Percentiles rank a stretch among this genome's conserved stretches.
Evolutionary conservation across 1,140 invertebrate genomes (phyloP).

Genomic region (Zaprionus africanus): DNA sequence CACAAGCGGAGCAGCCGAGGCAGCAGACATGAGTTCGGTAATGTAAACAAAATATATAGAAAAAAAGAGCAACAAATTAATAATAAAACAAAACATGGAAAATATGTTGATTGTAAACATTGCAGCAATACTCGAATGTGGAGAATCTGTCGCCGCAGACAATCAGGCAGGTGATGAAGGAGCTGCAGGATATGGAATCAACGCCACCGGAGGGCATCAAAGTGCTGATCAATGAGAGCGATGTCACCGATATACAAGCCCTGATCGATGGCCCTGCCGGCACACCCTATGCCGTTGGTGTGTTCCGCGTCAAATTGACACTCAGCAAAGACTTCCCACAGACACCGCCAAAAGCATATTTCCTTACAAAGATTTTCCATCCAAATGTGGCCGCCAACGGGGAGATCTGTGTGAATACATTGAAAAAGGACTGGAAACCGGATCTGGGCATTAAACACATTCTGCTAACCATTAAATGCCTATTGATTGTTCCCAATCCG

Average conservation of each 20-base stretch:
- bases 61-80: neutral
- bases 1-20: conserved; percentile 29
- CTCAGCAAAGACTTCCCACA: conserved; percentile 97
- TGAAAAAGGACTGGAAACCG: conserved; percentile 98
- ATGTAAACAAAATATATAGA: conserved; percentile 53
- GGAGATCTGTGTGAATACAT: conserved; percentile 98
- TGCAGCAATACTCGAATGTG: conserved; percentile 91
- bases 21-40: conserved; percentile 71
- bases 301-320: conserved; percentile 95
- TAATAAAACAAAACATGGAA: conserved; percentile 18
- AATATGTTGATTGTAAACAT: neutral
- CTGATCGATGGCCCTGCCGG: conserved; percentile 95
- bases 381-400: conserved; percentile 97
- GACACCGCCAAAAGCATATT: conserved; percentile 97
- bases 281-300: conserved; percentile 93
- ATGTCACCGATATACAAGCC: conserved; percentile 96
- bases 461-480: conserved; percentile 96
- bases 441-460: conserved; percentile 98
- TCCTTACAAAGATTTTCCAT: conserved; percentile 98
- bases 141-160: conserved; percentile 97
- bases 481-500: conserved; percentile 96
- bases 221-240: conserved; percentile 94
- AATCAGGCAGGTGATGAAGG: conserved; percentile 92
- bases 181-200: conserved; percentile 91
- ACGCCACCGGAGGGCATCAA: conserved; percentile 95